Percentiles rank a stretch among this genome's conserved stretches.
These are phyloP conservation scores for Diarsia brunnea DNA, from an alignment of 2,888 invertebrate genomes.

Conservation along the genomic window DNA sequence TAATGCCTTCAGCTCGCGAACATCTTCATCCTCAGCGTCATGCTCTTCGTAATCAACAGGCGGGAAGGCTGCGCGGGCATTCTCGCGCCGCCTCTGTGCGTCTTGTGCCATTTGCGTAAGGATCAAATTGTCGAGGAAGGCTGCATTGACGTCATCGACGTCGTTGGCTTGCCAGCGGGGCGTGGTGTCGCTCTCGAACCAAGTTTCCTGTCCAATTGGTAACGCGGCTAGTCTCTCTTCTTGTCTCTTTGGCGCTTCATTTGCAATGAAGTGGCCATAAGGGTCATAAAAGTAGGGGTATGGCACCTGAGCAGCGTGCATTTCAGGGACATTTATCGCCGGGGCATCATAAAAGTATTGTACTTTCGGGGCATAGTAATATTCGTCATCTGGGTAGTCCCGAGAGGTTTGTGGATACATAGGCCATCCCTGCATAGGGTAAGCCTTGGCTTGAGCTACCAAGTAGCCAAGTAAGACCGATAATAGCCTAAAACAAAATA, in stretches of 20 bases:
- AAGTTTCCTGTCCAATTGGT: constrained; percentile 92
- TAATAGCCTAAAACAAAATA: constrained; percentile 81
- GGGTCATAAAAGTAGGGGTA: constrained; percentile 87
- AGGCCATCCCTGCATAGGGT: constrained; percentile 86
- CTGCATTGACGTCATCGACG: constrained; percentile 91
- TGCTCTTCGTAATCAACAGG: constrained; percentile 84
- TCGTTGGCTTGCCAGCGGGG: constrained; percentile 86
- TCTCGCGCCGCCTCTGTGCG: constrained; percentile 87
- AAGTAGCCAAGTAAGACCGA: constrained; percentile 88
- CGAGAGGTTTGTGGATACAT: constrained; percentile 88
- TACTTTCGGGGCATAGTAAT: constrained; percentile 89
- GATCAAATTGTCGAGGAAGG: constrained; percentile 92
- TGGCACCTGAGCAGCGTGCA: constrained; percentile 84
- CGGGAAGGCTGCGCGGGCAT: constrained; percentile 85
- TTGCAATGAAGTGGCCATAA: constrained; percentile 88
- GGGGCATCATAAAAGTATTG: constrained; percentile 87
- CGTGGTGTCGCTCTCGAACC: constrained; percentile 91
- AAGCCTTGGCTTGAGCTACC: constrained; percentile 84
- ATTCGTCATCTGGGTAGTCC: constrained; percentile 90
- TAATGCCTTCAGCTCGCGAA: constrained; percentile 92
- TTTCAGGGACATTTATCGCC: constrained; percentile 82
- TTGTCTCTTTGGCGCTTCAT: constrained; percentile 91
- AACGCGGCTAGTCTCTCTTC: constrained; percentile 91
- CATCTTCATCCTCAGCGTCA: constrained; percentile 92
- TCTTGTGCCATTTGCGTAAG: constrained; percentile 92